phyloP scores from a whole-genome alignment of 2,113 vertebrate genomes.

The Callospermophilus lateralis region DNA sequence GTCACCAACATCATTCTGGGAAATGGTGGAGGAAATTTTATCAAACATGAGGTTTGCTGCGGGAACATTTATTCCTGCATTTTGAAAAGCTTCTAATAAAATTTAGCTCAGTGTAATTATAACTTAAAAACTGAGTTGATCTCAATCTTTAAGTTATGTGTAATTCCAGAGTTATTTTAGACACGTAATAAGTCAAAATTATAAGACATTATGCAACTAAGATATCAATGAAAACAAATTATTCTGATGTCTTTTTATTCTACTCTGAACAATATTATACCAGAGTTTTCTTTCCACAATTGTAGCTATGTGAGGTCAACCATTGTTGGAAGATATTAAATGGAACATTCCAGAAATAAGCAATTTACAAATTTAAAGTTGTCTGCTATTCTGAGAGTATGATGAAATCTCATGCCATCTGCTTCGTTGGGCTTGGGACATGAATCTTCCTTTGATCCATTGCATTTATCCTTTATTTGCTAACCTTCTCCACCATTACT shows the following conservation, averaged over 20 bases:
- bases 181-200: background rate
- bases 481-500: no score
- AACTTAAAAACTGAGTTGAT: constrained; percentile 9
- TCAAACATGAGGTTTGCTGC: background rate
- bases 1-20: background rate
- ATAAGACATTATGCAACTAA: background rate
- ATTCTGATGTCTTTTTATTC: background rate
- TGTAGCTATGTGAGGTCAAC: background rate
- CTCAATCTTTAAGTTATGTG: background rate
- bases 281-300: background rate
- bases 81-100: background rate
- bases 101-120: background rate
- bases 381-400: background rate
- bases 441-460: background rate
- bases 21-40: background rate
- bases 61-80: background rate
- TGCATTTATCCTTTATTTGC: no score
- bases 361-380: background rate
- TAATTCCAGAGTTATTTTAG: background rate
- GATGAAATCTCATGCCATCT: background rate
- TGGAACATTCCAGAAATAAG: background rate
- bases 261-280: background rate
- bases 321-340: background rate
- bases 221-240: background rate
- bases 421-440: background rate